Base-by-base conservation (phyloP, 2,113 vertebrate genomes). In the Lagopus leucura region DNA sequence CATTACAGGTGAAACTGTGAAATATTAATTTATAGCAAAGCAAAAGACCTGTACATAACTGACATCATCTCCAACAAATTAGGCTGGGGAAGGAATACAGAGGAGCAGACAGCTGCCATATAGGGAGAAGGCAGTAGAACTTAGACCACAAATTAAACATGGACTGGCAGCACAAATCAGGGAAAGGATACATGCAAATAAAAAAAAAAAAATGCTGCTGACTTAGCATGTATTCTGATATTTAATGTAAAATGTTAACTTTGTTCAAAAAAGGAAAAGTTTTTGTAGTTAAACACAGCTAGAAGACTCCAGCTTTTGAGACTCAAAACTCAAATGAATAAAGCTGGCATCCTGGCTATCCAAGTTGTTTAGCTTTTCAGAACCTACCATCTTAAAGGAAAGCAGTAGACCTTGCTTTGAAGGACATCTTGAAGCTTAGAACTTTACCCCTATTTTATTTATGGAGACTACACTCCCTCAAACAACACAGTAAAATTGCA, bases 401-500 rank as follows among this genome's bases (percentile, higher is more conserved):
- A n/a, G 66, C 11, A 64, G 20, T 76, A 86, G 92, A 70, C 75
- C 28, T 52, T 66, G 4, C 42, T 88, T 70, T 83, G 38, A 64
- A 64, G 43, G 55, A 88, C 83, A 83, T 67, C 34, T 60, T 73
- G 36, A 66, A 63, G 24, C 42, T 42, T 57, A 76, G 72, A 93
- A 91, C 18, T 61, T 89, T 76, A 80, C 77, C 48, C 88, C 52
- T 84, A 25, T 91, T 61, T 54, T 96, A 93, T 82, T 94, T 92
- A 92, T 66, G 45, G 74, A 85, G 47, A 72, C n/a, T 38, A 38
- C 2, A 2, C 4, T 61, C 27, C 74, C 54, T 69, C 75, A 78
- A 88, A 92, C 71, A 91, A 71, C 79, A 92, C 79, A 94, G 50
- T 52, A 67, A 93, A 88, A 91, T 72, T 95, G 72, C 42, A 76